phyloP scores from a whole-genome alignment of 1,140 invertebrate species.

The Geopemphigus sp. region DNA sequence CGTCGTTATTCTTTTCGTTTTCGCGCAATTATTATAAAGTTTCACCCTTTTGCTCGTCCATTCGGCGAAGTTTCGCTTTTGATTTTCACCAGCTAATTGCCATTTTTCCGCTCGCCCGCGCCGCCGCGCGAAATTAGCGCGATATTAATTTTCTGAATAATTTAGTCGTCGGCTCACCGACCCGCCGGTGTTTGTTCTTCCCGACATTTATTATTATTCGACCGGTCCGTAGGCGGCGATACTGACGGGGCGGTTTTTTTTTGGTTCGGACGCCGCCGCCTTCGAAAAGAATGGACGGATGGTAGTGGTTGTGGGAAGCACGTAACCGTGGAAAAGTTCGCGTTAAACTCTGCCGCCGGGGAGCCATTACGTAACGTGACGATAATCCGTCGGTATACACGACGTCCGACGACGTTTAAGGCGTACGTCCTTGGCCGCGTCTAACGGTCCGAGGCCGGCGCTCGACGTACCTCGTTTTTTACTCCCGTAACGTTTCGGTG shows the following conservation, averaged over 20 bases:
- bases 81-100: slow-evolving; percentile 33
- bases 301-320: too few relatives aligned
- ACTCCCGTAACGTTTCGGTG: too few relatives aligned
- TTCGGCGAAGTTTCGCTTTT: slow-evolving; percentile 22
- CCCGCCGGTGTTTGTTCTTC: background rate
- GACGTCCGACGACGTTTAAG: too few relatives aligned
- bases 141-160: slow-evolving; percentile 38
- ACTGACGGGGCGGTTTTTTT: background rate
- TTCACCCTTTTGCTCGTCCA: slow-evolving; percentile 33
- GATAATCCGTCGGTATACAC: too few relatives aligned
- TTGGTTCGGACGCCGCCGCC: too few relatives aligned
- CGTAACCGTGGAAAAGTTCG: background rate
- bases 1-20: slow-evolving; percentile 26
- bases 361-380: background rate
- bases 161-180: slow-evolving; percentile 20
- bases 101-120: background rate
- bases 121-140: background rate
- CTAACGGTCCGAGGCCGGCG: too few relatives aligned
- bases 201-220: slow-evolving; percentile 19
- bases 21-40: slow-evolving; percentile 20
- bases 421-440: too few relatives aligned
- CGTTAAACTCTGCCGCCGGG: background rate
- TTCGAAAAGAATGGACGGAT: too few relatives aligned
- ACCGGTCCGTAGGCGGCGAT: background rate
- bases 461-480: too few relatives aligned